Evolutionary conservation across 1,140 invertebrate species (phyloP).

Genomic region (Kradibia gibbosae): DNA sequence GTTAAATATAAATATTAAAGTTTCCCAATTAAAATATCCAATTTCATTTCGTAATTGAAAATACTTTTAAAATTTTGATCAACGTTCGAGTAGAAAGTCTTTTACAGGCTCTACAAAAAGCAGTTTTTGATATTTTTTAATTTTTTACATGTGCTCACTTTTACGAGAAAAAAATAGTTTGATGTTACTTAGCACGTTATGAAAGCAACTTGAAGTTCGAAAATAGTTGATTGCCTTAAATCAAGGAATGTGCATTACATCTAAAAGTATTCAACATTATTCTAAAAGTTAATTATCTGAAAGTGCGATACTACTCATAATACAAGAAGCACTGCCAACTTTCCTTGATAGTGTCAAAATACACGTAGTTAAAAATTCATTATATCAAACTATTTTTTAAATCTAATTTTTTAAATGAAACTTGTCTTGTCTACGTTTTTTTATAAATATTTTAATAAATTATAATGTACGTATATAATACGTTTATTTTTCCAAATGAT

Average conservation of each 20-base stretch:
- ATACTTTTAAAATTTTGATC: not conserved
- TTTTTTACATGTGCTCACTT: not conserved
- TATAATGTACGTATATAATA: no score
- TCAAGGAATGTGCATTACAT: not conserved
- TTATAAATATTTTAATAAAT: no score
- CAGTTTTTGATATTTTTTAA: not conserved
- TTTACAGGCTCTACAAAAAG: not conserved
- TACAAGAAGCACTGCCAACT: not conserved
- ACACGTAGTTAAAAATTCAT: no score
- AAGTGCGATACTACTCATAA: not conserved
- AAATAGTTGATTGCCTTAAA: not conserved
- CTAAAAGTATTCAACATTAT: not conserved
- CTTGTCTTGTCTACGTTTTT: no score
- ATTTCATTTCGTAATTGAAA: not conserved
- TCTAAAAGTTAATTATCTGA: not conserved
- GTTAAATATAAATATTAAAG: not conserved
- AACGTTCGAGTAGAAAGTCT: not conserved
- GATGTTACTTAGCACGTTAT: not conserved
- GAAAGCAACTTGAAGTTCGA: not conserved
- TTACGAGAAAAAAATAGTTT: not conserved
- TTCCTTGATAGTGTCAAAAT: not conserved
- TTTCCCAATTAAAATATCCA: not conserved
- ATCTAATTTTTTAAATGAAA: no score
- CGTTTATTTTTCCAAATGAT: no score
- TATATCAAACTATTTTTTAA: no score